Evolutionary conservation across 2,113 vertebrate genomes (phyloP).

Genomic region (Hirundichthys speculiger): DNA sequence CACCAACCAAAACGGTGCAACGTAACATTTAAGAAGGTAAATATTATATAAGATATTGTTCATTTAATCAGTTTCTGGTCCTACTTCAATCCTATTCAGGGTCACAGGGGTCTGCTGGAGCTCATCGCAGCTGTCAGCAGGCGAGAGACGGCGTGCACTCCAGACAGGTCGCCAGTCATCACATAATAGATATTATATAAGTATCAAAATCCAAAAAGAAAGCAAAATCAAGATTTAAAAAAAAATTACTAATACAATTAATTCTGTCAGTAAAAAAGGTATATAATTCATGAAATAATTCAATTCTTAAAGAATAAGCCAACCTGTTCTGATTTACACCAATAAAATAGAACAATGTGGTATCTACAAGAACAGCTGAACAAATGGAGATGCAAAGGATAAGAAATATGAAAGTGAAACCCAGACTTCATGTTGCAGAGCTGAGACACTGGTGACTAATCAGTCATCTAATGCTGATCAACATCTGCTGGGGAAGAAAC

Average conservation of each 20-base stretch:
- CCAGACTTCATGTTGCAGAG: constrained; percentile 64
- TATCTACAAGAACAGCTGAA: neutral
- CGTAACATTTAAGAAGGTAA: neutral
- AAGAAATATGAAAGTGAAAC: neutral
- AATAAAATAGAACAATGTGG: neutral
- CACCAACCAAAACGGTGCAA: neutral
- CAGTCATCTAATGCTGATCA: constrained; percentile 86
- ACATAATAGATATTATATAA: neutral
- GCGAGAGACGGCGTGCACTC: neutral
- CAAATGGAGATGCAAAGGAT: neutral
- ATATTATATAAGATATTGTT: neutral
- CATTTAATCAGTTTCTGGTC: neutral
- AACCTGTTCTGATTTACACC: too few species aligned
- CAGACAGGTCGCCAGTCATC: neutral
- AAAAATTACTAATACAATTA: too few species aligned
- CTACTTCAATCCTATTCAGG: neutral
- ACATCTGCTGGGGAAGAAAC: constrained; percentile 87
- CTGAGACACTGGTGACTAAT: constrained; percentile 88
- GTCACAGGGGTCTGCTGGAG: neutral
- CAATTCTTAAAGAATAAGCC: too few species aligned
- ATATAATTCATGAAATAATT: too few species aligned
- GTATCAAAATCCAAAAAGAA: too few species aligned
- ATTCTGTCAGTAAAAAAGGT: too few species aligned
- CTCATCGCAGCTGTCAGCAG: neutral
- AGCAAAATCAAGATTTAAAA: too few species aligned